These are phyloP conservation scores for Caenorhabditis wallacei DNA, from an alignment of 2,888 invertebrate genomes.

Conservation along the genomic window DNA sequence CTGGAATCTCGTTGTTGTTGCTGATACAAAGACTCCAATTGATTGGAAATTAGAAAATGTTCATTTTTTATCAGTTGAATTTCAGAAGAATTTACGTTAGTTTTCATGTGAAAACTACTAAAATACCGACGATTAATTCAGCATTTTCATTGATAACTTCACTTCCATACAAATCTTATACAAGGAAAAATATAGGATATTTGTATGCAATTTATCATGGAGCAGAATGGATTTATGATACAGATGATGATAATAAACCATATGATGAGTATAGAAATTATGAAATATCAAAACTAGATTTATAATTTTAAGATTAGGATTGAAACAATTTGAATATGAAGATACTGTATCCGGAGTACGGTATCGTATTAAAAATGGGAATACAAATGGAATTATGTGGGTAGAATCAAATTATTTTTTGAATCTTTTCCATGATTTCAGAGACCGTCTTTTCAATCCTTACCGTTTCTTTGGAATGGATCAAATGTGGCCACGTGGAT, in stretches of 20 bases:
- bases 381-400: not conserved
- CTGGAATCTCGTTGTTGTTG: constrained; percentile 64
- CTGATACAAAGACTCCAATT: constrained; percentile 61
- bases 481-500: constrained; percentile 73
- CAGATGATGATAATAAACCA: constrained; percentile 67
- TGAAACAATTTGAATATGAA: constrained; percentile 16
- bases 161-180: constrained; percentile 34
- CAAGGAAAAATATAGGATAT: constrained; percentile 67
- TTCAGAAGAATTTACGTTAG: constrained; percentile 40
- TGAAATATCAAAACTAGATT: not conserved
- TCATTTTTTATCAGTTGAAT: constrained; percentile 57
- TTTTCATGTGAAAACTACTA: too few species aligned
- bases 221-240: constrained; percentile 71
- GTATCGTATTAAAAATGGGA: constrained; percentile 41
- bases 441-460: constrained; percentile 67
- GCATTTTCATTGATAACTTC: not conserved
- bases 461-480: constrained; percentile 66
- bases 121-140: not conserved
- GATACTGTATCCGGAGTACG: constrained; percentile 5
- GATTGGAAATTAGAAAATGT: constrained; percentile 55
- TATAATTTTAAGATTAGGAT: constrained; percentile 1
- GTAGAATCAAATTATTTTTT: not conserved
- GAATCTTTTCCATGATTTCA: not conserved
- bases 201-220: constrained; percentile 69
- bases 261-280: not conserved